Evolutionary conservation across 2,888 invertebrate species (phyloP).

Genomic region (Acronicta aceris): DNA sequence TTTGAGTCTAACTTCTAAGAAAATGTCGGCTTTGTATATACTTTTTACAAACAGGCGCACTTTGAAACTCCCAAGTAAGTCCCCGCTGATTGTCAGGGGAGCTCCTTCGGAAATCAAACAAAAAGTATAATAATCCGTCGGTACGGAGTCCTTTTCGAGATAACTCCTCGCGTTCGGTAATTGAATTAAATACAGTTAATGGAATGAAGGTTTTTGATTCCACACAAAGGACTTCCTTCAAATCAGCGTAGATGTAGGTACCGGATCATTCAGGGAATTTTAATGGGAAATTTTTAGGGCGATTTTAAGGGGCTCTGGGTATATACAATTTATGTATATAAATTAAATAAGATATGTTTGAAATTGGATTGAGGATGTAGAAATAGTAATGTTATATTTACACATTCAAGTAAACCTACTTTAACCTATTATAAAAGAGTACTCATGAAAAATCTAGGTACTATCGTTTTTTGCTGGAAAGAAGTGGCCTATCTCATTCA

Average conservation of each 20-base stretch:
- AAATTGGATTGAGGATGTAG: background rate
- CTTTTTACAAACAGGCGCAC: background rate
- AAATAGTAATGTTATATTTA: no score
- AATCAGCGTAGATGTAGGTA: constrained; percentile 22
- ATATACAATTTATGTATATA: background rate
- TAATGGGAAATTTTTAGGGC: constrained; percentile 17
- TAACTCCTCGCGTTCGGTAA: constrained; percentile 15
- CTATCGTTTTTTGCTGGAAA: no score
- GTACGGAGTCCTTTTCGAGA: constrained; percentile 7
- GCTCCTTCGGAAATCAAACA: constrained; percentile 23
- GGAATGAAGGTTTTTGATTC: constrained; percentile 23
- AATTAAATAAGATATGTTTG: background rate
- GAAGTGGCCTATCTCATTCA: no score
- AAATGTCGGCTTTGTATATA: background rate
- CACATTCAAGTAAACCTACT: no score
- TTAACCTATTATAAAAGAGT: no score
- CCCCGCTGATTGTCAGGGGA: constrained; percentile 4
- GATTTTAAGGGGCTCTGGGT: background rate
- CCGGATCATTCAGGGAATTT: constrained; percentile 33
- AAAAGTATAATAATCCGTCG: constrained; percentile 12
- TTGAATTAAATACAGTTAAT: constrained; percentile 45
- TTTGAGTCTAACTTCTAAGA: background rate
- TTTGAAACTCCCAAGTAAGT: background rate
- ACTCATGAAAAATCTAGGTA: no score
- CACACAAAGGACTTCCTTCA: constrained; percentile 34